Evolutionary conservation across 1,140 invertebrate species (phyloP).

Genomic region (Lucilia cuprina): DNA sequence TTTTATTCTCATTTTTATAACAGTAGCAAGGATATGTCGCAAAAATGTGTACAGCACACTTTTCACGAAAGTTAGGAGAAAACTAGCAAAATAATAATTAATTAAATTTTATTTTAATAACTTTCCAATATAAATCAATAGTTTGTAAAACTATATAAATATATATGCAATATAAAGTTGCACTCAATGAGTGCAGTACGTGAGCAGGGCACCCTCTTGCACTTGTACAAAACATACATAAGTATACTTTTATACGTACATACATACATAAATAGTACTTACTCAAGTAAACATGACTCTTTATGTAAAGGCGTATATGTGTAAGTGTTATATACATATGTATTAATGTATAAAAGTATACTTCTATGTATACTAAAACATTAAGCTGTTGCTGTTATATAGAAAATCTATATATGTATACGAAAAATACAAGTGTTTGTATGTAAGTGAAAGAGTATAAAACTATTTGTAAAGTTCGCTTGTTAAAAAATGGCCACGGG

Average conservation of each 20-base stretch:
- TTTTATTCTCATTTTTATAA: too few relatives aligned
- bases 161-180: too few relatives aligned
- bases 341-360: background rate
- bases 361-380: background rate
- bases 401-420: background rate
- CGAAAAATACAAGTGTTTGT: too few relatives aligned
- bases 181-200: too few relatives aligned
- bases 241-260: too few relatives aligned
- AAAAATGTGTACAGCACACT: too few relatives aligned
- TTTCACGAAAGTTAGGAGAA: too few relatives aligned
- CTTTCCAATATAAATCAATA: conserved; percentile 3
- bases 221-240: background rate
- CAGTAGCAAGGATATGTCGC: too few relatives aligned
- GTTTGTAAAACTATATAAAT: background rate
- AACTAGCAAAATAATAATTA: background rate
- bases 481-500: conserved; percentile 30
- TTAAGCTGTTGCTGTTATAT: background rate
- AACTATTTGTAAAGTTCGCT: conserved; percentile 27
- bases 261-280: too few relatives aligned
- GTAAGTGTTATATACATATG: background rate
- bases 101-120: background rate
- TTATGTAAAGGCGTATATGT: background rate
- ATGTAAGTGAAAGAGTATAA: too few relatives aligned
- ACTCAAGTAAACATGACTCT: background rate
- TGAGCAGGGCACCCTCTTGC: background rate